A percentile compares a stretch with the other conserved stretches of the same genome.
These are phyloP conservation scores for Rhagoletis zephyria DNA, from an alignment of 1,140 invertebrate species.

Conservation along the genomic window DNA sequence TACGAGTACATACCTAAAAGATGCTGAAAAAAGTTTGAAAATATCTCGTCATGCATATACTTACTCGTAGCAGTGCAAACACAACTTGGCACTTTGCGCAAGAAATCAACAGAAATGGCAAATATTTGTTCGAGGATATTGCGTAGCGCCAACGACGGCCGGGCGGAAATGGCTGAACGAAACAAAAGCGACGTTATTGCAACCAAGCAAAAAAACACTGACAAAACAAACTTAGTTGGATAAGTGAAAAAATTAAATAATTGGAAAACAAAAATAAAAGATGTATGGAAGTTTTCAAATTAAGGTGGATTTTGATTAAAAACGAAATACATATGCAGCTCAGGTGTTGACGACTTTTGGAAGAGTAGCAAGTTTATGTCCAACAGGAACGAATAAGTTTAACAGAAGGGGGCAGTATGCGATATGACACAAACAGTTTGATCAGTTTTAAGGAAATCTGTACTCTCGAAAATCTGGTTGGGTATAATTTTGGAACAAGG, in stretches of 20 bases:
- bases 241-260: constrained; percentile 9
- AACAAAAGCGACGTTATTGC: not conserved
- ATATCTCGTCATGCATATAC: not conserved
- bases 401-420: no score
- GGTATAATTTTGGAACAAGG: no score
- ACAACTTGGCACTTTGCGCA: constrained; percentile 42
- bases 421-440: no score
- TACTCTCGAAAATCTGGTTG: no score
- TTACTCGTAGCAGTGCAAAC: not conserved
- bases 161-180: not conserved
- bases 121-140: constrained; percentile 47
- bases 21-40: not conserved
- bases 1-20: not conserved
- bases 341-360: not conserved
- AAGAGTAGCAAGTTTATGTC: no score
- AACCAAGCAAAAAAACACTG: constrained; percentile 14
- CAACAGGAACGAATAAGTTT: no score
- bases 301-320: not conserved
- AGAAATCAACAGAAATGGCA: not conserved
- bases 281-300: constrained; percentile 4
- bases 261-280: not conserved
- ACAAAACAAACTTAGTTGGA: not conserved
- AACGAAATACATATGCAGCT: not conserved
- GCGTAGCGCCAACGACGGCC: not conserved
- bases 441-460: no score